Conservation (phyloP, 2,113 vertebrate species). For the Rhipidura dahli region DNA sequence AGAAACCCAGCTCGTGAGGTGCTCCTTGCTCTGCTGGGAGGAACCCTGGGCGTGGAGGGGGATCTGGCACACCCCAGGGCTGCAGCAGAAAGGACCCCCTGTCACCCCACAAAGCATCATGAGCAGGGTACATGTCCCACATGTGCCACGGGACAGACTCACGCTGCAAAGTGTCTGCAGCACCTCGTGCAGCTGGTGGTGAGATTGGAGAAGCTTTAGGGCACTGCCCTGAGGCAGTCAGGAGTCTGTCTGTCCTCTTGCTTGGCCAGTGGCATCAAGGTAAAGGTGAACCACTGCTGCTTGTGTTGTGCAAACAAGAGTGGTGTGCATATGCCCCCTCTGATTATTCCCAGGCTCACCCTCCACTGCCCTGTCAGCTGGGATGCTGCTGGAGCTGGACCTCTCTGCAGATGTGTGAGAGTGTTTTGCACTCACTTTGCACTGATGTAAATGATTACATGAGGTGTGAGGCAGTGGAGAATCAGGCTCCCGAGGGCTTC, state of each 20-base stretch:
- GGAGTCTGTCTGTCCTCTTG: not conserved
- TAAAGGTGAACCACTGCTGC: not conserved
- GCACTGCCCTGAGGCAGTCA: not conserved
- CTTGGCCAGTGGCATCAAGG: not conserved
- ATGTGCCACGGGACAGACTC: rapidly evolving
- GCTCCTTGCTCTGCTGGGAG: not conserved
- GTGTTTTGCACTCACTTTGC: not conserved
- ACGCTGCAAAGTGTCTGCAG: rapidly evolving
- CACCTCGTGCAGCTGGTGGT: not conserved
- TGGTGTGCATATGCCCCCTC: rapidly evolving
- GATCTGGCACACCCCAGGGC: not conserved
- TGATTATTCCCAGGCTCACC: not conserved
- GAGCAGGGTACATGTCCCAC: not conserved
- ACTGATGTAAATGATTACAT: not conserved
- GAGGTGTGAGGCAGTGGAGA: not conserved
- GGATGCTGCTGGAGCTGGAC: not conserved
- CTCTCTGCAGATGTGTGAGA: not conserved
- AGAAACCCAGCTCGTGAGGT: not conserved
- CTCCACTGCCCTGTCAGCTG: not conserved
- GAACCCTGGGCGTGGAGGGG: not conserved
- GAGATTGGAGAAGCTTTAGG: not conserved
- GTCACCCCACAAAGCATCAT: not conserved
- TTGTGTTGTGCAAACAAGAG: not conserved
- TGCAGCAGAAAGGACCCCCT: not conserved
- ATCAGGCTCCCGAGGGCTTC: not conserved